Evolutionary conservation across 2,797 vertebrate genomes (phyloP).

Genomic region (Channa striata): DNA sequence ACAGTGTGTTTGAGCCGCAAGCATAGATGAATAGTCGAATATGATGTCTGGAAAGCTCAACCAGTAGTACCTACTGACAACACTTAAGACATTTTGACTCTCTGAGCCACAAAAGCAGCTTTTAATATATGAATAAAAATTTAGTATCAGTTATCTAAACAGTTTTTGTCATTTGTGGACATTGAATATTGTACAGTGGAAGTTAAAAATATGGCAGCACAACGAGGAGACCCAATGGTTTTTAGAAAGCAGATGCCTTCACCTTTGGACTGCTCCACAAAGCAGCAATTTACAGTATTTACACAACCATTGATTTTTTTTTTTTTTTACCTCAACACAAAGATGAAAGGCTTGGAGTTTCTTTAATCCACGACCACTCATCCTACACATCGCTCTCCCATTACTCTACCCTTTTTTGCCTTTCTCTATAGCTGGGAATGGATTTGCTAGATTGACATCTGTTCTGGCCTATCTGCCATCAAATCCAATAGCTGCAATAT

Average conservation of each 20-base stretch:
- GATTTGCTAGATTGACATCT: slow-evolving; percentile 59
- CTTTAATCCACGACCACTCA: slow-evolving; percentile 69
- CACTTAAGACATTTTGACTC: not conserved
- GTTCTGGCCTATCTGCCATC: slow-evolving; percentile 49
- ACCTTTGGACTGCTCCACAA: slow-evolving; percentile 41
- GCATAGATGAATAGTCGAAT: no score
- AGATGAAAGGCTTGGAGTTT: slow-evolving; percentile 69
- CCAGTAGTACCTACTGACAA: slow-evolving; percentile 5
- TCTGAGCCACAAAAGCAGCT: not conserved
- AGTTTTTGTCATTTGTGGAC: slow-evolving; percentile 18
- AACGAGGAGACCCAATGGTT: slow-evolving; percentile 17
- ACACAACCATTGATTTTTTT: slow-evolving; percentile 40
- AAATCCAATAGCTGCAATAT: slow-evolving; percentile 55
- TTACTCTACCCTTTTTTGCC: slow-evolving; percentile 47
- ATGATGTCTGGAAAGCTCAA: not conserved
- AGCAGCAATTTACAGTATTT: slow-evolving; percentile 52
- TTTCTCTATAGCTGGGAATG: slow-evolving; percentile 41
- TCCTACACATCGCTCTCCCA: slow-evolving; percentile 45
- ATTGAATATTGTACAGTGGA: slow-evolving; percentile 1
- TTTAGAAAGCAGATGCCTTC: slow-evolving; percentile 33
- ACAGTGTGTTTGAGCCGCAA: no score
- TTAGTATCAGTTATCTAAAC: slow-evolving; percentile 48
- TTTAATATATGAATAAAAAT: not conserved
- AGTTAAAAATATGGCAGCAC: slow-evolving; percentile 7
- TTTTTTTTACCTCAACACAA: slow-evolving; percentile 25